Evolutionary conservation across 2,888 invertebrate genomes (phyloP).

Genomic region (Epirrita christyi): DNA sequence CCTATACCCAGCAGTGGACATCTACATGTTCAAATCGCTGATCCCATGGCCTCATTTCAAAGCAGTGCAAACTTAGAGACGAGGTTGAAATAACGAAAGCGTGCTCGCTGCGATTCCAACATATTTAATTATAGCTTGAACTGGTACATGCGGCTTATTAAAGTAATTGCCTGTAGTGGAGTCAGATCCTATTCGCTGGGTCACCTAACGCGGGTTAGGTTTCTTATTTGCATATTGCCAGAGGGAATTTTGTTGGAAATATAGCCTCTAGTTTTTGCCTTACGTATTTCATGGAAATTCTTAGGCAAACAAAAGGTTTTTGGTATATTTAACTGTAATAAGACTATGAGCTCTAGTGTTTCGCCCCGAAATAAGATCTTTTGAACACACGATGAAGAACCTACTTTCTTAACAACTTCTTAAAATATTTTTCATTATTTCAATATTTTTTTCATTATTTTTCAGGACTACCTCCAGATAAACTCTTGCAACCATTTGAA

Average conservation of each 20-base stretch:
- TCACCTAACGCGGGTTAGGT: constrained; percentile 26
- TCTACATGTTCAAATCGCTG: constrained; percentile 4
- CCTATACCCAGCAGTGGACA: no score
- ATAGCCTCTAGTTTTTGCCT: background rate
- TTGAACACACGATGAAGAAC: no score
- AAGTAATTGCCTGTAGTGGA: constrained; percentile 46
- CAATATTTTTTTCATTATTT: no score
- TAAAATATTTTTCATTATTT: no score
- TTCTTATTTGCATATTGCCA: constrained; percentile 19
- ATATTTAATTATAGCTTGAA: constrained; percentile 56
- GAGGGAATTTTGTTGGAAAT: constrained; percentile 1
- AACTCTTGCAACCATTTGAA: no score
- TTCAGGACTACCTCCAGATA: no score
- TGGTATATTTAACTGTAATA: no score
- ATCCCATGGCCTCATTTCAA: constrained; percentile 25
- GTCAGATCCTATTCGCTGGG: constrained; percentile 34
- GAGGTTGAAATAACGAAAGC: constrained; percentile 43
- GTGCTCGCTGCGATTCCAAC: constrained; percentile 40
- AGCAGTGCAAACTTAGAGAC: constrained; percentile 33
- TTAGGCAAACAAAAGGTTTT: background rate
- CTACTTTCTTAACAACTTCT: no score
- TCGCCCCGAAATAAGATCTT: no score
- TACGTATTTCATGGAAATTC: background rate
- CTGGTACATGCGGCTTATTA: constrained; percentile 47
- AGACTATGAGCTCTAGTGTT: no score